These are phyloP conservation scores for Rhinophrynus dorsalis DNA, from an alignment of 2,797 vertebrate species.

Conservation along the genomic window DNA sequence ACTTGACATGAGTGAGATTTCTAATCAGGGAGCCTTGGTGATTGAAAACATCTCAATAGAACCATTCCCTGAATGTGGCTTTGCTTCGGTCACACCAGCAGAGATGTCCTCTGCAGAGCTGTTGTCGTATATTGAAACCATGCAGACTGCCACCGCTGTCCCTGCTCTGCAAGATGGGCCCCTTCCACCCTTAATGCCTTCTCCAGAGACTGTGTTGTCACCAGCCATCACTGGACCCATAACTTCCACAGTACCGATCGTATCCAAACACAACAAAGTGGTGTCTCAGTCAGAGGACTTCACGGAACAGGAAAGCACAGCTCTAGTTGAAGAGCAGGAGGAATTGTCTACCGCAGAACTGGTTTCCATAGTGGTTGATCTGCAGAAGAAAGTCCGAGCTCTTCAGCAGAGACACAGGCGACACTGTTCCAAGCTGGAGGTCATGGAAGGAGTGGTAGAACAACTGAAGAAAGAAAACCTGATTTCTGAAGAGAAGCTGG, in stretches of 20 bases:
- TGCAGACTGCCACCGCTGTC: conserved; percentile 58
- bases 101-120: conserved; percentile 50
- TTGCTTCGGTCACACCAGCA: background rate
- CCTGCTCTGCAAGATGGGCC: conserved; percentile 1
- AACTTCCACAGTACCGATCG: conserved; percentile 70
- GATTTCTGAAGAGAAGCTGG: conserved; percentile 64
- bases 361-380: conserved; percentile 59
- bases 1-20: background rate
- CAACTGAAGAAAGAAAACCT: conserved; percentile 71
- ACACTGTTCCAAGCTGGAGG: conserved; percentile 71
- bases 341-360: conserved; percentile 70
- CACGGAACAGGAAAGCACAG: conserved; percentile 21
- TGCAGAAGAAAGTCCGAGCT: conserved; percentile 74
- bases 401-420: conserved; percentile 72
- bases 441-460: conserved; percentile 70
- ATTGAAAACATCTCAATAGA: conserved; percentile 49
- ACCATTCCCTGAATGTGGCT: conserved; percentile 42
- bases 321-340: conserved; percentile 60
- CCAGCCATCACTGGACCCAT: conserved; percentile 70
- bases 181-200: conserved; percentile 31
- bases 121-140: conserved; percentile 69
- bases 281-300: conserved; percentile 17
- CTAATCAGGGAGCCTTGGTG: conserved; percentile 9
- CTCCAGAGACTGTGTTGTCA: conserved; percentile 62
- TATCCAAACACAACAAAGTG: conserved; percentile 51